Evolutionary conservation across 2,888 invertebrate species (phyloP), one percentile per base, ranked within the genome.

Genomic region (Amblyjoppa fuscipennis): DNA sequence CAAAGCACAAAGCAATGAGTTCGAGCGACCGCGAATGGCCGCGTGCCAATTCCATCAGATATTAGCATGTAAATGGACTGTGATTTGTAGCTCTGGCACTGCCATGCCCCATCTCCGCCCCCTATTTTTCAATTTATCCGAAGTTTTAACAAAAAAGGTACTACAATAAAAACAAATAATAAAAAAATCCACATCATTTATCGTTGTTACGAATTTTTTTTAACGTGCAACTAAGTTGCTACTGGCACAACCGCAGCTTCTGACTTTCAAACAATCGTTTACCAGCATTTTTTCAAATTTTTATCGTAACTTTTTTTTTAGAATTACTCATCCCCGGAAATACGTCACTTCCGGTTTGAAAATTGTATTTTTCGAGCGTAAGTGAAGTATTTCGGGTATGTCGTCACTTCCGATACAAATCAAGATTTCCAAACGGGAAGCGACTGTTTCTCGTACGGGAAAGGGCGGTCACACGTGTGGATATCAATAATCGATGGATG

Each of bases 21-120:
- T 78, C 84, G 81, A 64, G 64, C 81, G 70, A 56, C 61, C 77
- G 69, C 78, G 81, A 90, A 90, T 92, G 91, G 92, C 92, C 76
- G 83, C 83, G 83, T 91, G 92, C 92, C 93, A 93, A 91, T 92
- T 92, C 89, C 91, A 91, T 92, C 91, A 89, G 89, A 91, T 91
- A 93, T 93, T 92, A 93, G 91, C 90, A 92, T 92, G 92, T 91
- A 91, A 92, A 92, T 93, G 91, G 91, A 90, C 90, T 89, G 91
- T 92, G 92, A 93, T 93, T 92, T 92, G 92, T 91, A 90, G 90
- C 88, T 85, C 81, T 86, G 88, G 83, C 85, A 81, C 76, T 38
- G 66, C 31, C 28, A 51, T 64, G 51, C 70, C 70, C 56, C 49
- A 53, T 69, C 78, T 74, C 53, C 59, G 59, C 56, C 59, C 59